These are phyloP conservation scores for Elegia similella DNA, from an alignment of 2,888 invertebrate genomes.

Conservation along the genomic window DNA sequence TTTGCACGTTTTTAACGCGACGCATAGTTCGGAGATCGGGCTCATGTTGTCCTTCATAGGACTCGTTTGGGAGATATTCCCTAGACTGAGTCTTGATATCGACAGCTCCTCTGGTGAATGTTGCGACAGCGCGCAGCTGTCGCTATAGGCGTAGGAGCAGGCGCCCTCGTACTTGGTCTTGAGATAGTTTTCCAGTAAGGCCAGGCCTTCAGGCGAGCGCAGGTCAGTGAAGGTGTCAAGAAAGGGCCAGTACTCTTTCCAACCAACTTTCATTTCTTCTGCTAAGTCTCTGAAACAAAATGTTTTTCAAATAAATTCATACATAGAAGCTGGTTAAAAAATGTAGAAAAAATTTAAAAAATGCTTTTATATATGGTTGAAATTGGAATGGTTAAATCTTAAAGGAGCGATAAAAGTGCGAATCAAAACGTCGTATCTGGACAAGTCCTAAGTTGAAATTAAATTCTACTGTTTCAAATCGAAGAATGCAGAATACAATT, in stretches of 20 bases:
- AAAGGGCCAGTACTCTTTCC: slow-evolving; percentile 97
- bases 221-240: slow-evolving; percentile 91
- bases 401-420: no score
- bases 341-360: no score
- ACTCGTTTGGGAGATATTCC: slow-evolving; percentile 41
- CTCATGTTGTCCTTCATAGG: slow-evolving; percentile 55
- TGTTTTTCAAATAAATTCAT: background rate
- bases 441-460: no score
- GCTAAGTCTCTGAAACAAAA: slow-evolving; percentile 82
- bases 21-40: slow-evolving; percentile 83
- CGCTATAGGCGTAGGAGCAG: slow-evolving; percentile 60
- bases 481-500: no score
- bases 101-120: slow-evolving; percentile 54
- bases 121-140: slow-evolving; percentile 53
- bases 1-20: slow-evolving; percentile 79
- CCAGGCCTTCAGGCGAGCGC: slow-evolving; percentile 86
- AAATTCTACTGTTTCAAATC: no score
- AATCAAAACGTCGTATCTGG: no score
- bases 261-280: slow-evolving; percentile 86
- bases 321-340: no score
- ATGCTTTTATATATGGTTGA: no score
- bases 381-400: no score
- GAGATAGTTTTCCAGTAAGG: slow-evolving; percentile 88
- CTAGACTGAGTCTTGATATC: slow-evolving; percentile 54
- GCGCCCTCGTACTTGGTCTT: slow-evolving; percentile 76